These are phyloP conservation scores for Moxostoma hubbsi DNA, from an alignment of 2,797 vertebrate genomes.

Conservation along the genomic window DNA sequence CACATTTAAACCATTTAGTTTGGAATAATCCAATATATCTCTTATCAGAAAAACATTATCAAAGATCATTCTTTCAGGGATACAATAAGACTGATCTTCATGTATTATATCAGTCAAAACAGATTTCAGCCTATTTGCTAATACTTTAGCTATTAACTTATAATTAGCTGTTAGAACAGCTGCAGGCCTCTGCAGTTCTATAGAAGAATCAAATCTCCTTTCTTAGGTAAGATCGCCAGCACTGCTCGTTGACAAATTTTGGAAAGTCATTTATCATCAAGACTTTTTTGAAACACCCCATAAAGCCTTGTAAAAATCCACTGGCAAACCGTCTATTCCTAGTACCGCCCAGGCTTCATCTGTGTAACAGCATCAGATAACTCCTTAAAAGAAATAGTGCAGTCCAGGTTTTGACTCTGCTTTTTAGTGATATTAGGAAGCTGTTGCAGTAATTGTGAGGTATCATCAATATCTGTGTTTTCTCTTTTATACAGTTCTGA, in stretches of 20 bases:
- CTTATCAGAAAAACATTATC: neutral
- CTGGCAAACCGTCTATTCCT: neutral
- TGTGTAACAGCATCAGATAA: too few relatives aligned
- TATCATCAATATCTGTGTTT: too few relatives aligned
- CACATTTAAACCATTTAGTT: neutral
- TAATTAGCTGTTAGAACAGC: neutral
- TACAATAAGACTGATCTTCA: slow-evolving; percentile 4
- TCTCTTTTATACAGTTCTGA: too few relatives aligned
- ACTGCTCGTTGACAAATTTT: neutral
- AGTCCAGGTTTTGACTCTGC: too few relatives aligned
- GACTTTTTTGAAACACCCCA: neutral
- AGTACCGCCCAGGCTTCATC: too few relatives aligned
- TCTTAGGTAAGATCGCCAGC: neutral
- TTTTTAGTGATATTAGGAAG: too few relatives aligned
- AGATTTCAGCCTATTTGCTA: neutral
- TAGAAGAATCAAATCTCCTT: neutral
- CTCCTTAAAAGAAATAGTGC: too few relatives aligned
- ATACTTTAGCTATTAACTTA: neutral
- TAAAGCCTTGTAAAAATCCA: neutral
- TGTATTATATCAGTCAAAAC: neutral
- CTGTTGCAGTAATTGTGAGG: too few relatives aligned
- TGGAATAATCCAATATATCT: neutral
- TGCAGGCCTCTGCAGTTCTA: neutral
- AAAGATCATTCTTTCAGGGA: neutral
- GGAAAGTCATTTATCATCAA: neutral